Conservation (phyloP, 2,888 invertebrate species). For the Mechanitis mazaeus region DNA sequence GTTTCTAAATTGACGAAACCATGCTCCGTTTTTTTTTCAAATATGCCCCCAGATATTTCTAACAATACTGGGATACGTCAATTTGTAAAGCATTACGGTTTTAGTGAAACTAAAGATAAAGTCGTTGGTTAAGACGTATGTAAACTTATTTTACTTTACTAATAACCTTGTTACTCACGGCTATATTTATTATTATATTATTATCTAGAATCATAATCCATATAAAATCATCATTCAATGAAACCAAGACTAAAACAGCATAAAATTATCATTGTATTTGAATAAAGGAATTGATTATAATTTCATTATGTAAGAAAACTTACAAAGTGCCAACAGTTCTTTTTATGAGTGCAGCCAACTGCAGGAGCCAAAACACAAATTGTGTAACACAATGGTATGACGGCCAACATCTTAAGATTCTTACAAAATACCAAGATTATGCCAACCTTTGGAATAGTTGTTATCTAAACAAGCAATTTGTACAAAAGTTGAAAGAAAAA, state of each 20-base stretch:
- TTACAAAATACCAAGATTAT: neutral
- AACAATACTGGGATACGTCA: constrained; percentile 8
- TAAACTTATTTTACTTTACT: no score
- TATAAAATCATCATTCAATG: no score
- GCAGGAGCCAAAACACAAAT: constrained; percentile 65
- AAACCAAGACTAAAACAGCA: neutral
- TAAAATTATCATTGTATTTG: no score
- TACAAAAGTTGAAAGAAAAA: neutral
- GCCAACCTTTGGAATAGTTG: neutral
- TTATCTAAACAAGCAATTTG: neutral
- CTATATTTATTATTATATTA: no score
- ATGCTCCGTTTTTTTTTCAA: constrained; percentile 21
- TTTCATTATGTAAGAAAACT: constrained; percentile 1
- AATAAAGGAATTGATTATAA: neutral
- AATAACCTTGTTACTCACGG: no score
- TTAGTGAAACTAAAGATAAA: neutral
- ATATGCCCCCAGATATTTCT: constrained; percentile 18
- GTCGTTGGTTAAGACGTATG: neutral
- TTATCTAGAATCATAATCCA: no score
- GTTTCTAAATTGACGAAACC: constrained; percentile 27
- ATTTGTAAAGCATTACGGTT: neutral
- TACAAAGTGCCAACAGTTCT: constrained; percentile 24
- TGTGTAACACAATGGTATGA: constrained; percentile 27
- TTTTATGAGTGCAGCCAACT: constrained; percentile 45
- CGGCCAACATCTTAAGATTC: constrained; percentile 5